Evolutionary conservation across 2,797 vertebrate genomes (phyloP), one percentile per base, ranked within the genome.

Genomic region (Acanthopagrus latus): DNA sequence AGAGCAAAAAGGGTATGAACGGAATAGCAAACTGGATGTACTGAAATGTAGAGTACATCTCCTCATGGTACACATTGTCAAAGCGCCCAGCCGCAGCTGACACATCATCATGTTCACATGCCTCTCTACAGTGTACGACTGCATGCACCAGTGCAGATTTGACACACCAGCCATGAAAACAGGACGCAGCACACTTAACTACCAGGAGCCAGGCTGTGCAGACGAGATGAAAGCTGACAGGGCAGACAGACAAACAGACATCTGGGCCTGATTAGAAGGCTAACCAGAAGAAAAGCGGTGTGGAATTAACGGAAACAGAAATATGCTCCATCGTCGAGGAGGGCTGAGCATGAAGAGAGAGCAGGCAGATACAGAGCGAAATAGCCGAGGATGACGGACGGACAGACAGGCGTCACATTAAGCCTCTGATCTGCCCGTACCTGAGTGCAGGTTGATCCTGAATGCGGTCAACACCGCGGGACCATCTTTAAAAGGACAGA

Each of bases 401-500:
- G 89, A 94, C 93, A 93, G 91, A 91, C 81, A 88, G 86, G 89
- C 64, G 7, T 79, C 84, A 92, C 87, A 93, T 38, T 69, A 76
- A 91, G 90, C 83, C 91, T 84, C 69, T n/a, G 72, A 82, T 93
- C 92, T 90, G 90, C 90, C 84, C 86, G 44, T 95, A 95, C 95
- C 94, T 95, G 94, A 77, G 78, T 86, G 88, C 71, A 93, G 86
- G 84, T 90, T 94, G 73, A 90, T 95, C 91, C 84, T 93, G 93
- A 92, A 95, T 54, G 90, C 90, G 51, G 94, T 95, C 90, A 95
- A 80, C 74, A 94, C 88, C 52, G 93, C 93, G 66, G 80, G 92
- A 69, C 89, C 93, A 87, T 93, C 94, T 95, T 94, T 68, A 86
- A 74, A 76, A 86, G 76, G 81, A 89, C 77, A 91, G 51, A 93